phyloP scores from a whole-genome alignment of 1,140 invertebrate genomes.

The Brachionus paranguensis region DNA sequence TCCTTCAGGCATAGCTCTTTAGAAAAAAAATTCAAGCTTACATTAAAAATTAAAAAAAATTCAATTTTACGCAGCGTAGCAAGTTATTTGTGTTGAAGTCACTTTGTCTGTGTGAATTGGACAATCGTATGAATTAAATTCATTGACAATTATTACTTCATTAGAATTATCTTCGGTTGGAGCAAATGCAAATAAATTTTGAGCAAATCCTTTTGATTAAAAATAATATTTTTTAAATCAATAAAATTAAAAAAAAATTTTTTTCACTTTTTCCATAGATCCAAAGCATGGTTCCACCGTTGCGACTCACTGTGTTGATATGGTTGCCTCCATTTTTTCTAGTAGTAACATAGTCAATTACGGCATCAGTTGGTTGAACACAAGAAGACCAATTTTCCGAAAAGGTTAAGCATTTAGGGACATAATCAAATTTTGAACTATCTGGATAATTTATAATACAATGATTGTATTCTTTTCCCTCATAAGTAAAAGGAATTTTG shows the following conservation, averaged over 20 bases:
- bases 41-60: too few species aligned
- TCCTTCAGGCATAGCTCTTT: background rate
- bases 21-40: too few species aligned
- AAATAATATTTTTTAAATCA: background rate
- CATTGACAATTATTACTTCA: background rate
- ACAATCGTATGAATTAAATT: background rate
- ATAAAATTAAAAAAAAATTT: background rate
- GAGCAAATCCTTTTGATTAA: background rate
- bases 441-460: background rate
- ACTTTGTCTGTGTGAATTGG: conserved; percentile 19
- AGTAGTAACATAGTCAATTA: background rate
- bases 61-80: background rate
- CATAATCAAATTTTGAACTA: background rate
- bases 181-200: background rate
- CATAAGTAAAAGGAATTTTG: background rate
- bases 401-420: background rate
- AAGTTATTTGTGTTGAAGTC: conserved; percentile 16
- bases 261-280: background rate
- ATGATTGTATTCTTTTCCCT: background rate
- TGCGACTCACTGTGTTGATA: background rate
- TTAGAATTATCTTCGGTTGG: background rate
- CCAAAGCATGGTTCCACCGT: conserved; percentile 27
- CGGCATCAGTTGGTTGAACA: conserved; percentile 4
- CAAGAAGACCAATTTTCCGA: background rate
- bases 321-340: background rate